These are phyloP conservation scores for Tragelaphus scriptus DNA, from an alignment of 2,113 vertebrate genomes.

Conservation along the genomic window DNA sequence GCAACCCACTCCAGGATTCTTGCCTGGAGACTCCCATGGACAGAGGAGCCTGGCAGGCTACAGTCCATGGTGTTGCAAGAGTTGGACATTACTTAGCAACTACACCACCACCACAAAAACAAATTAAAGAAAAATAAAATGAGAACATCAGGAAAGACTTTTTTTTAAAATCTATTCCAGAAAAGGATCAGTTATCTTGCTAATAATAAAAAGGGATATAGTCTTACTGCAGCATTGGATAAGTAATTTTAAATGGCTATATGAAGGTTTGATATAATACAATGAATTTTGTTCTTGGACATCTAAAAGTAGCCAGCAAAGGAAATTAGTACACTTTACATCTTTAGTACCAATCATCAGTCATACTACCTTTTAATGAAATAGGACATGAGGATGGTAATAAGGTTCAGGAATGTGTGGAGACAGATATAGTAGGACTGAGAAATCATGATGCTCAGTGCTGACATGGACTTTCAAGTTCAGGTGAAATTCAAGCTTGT, in stretches of 20 bases:
- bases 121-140: not conserved
- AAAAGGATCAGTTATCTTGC: not conserved
- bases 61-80: not conserved
- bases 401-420: accelerated
- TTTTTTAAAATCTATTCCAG: accelerated
- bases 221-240: not conserved
- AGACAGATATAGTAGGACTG: accelerated
- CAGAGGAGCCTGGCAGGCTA: not conserved
- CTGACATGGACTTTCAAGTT: not conserved
- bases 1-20: not conserved
- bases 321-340: not conserved
- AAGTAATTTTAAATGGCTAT: not conserved
- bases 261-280: not conserved
- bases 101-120: not conserved
- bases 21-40: not conserved
- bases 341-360: not conserved
- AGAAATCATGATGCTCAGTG: not conserved
- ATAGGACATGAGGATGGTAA: accelerated
- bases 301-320: not conserved
- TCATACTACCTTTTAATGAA: accelerated
- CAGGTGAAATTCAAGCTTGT: not conserved
- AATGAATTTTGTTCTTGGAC: not conserved
- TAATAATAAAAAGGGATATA: not conserved
- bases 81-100: not conserved
- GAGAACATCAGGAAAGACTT: not conserved